phyloP scores from a whole-genome alignment of 2,888 invertebrate species.

The Gnatocerus cornutus region DNA sequence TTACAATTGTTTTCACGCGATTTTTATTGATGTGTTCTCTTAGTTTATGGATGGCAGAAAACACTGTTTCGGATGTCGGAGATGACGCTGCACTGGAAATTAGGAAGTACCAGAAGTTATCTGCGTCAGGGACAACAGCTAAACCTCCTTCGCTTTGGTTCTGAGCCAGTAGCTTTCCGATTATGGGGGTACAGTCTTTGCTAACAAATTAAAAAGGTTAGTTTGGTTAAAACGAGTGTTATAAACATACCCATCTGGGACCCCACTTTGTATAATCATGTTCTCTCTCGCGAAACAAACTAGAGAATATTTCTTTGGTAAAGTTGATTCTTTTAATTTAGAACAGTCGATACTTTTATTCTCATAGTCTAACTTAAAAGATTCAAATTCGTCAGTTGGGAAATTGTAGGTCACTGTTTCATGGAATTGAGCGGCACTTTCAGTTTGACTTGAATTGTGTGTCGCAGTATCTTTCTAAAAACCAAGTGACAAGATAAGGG shows the following conservation, averaged over 20 bases:
- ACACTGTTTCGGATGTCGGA: not conserved
- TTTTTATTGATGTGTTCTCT: not conserved
- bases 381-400: not conserved
- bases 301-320: not conserved
- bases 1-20: not conserved
- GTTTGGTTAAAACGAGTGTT: slow-evolving; percentile 7
- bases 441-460: not conserved
- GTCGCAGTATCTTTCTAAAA: no score
- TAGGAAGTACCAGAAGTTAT: slow-evolving; percentile 15
- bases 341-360: slow-evolving; percentile 1
- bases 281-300: slow-evolving; percentile 20
- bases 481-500: no score
- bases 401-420: not conserved
- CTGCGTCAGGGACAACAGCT: not conserved
- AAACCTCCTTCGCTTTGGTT: slow-evolving; percentile 17
- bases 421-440: not conserved
- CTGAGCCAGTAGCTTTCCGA: slow-evolving; percentile 23
- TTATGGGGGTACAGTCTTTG: not conserved
- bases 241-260: slow-evolving; percentile 15
- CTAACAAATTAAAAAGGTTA: slow-evolving; percentile 3
- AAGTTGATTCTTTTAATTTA: not conserved
- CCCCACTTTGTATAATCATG: slow-evolving; percentile 12
- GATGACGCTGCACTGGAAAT: not conserved
- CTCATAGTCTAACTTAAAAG: not conserved
- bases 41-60: slow-evolving; percentile 24